Base-by-base conservation (phyloP, 2,797 vertebrate genomes). In the Microctenopoma stevenorrisi region DNA sequence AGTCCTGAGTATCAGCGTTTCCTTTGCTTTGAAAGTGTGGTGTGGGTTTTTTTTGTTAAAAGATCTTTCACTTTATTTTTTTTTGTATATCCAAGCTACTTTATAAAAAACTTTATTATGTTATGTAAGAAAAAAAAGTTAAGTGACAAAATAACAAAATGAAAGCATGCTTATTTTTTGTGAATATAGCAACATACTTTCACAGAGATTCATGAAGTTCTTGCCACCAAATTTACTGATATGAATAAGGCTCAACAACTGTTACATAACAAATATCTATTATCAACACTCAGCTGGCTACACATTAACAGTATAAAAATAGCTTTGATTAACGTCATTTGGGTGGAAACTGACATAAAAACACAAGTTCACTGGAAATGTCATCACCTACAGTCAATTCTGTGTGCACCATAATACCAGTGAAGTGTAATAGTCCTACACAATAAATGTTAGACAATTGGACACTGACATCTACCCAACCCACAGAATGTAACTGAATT, bases 291-390 rank as follows among this genome's bases (percentile, higher is more conserved):
- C 38, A 63, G 35, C 58, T 64, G 50, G 69, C 59, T 64, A 72
- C 42, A 68, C 55, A 68, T 58, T 35, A 55, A 49, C 37, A 57
- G 48, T 43, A 7, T 81, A 78, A 78, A 87, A 85, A 87, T 85
- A 84, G 42, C 35, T 76, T 59, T 69, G 42, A 60, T 71, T 72
- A 13, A 79, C 55, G 63, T 85, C 79, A 86, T 28, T 59, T 68
- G 33, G 46, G 38, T 65, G 74, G 76, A 76, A 84, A 73, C 49
- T 72, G 68, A 79, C 28, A 50, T 30, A 56, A 64, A 77, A 68
- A 74, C 18, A 35, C 33, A 47, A 55, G 67, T 35, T 68, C 68
- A 63, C 1, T 78, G 81, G 77, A 84, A 88, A 81, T 84, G 69
- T 48, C 40, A 79, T 87, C 80, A 62, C 52, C 42, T 70, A 15